phyloP scores from a whole-genome alignment of 35 echinoderm and acorn worm species.

The Amphiura filiformis region DNA sequence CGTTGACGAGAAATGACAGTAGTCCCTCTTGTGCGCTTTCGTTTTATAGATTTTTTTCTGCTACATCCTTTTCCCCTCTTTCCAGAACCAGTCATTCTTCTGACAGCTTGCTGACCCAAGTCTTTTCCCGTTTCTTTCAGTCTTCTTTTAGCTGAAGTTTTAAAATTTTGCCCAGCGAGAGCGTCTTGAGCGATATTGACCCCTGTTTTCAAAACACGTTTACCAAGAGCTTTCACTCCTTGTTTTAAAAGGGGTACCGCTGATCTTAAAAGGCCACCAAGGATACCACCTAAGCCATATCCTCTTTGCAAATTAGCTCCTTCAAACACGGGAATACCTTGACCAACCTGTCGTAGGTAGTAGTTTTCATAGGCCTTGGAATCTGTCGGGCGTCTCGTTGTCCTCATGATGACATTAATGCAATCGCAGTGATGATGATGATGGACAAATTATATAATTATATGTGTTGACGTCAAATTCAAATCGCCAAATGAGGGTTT shows the following conservation, averaged over 20 bases:
- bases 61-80: neutral
- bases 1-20: neutral
- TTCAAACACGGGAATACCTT: conserved; percentile 33
- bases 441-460: neutral
- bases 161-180: neutral
- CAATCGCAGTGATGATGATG: neutral
- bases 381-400: no score
- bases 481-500: neutral
- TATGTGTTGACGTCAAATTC: neutral
- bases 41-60: neutral
- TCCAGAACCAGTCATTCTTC: neutral
- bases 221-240: neutral
- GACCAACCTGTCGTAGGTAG: conserved; percentile 25
- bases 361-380: conserved; percentile 39
- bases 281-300: conserved; percentile 34
- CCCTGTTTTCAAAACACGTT: neutral
- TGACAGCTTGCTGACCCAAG: neutral
- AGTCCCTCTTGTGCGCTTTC: neutral
- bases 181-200: neutral
- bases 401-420: neutral
- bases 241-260: conserved; percentile 40
- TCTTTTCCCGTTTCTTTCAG: neutral
- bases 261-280: conserved; percentile 3
- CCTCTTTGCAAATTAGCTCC: conserved; percentile 29
- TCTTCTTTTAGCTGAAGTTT: neutral